phyloP scores from a whole-genome alignment of 2,797 vertebrate species.

The Trematomus bernacchii region DNA sequence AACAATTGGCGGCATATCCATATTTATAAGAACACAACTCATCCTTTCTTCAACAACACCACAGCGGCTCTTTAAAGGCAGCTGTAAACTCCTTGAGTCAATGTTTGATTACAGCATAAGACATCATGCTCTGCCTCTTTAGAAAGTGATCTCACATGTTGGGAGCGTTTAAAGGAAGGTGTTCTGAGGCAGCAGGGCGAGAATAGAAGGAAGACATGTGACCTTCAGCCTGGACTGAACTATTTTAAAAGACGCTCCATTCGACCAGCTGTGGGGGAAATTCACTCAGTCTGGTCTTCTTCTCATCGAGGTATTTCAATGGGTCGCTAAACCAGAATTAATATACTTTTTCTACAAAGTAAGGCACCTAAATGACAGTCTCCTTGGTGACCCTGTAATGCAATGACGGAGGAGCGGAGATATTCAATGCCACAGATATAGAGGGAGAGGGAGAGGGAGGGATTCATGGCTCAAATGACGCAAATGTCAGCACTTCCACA shows the following conservation, averaged over 20 bases:
- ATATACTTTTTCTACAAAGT: not conserved
- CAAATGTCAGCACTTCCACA: conserved; percentile 88
- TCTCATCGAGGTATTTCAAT: not conserved
- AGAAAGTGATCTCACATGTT: conserved; percentile 54
- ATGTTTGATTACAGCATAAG: conserved; percentile 10
- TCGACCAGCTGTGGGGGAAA: conserved; percentile 32
- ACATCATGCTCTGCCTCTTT: conserved; percentile 9
- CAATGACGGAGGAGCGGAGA: not conserved
- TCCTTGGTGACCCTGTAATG: conserved; percentile 26
- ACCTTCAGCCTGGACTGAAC: conserved; percentile 70
- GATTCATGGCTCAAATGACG: conserved; percentile 87
- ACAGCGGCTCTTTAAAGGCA: conserved; percentile 12
- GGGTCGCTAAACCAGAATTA: not conserved
- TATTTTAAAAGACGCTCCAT: conserved; percentile 78
- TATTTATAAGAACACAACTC: too few species aligned
- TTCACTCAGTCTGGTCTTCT: not conserved
- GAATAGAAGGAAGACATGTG: conserved; percentile 83
- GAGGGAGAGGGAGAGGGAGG: conserved; percentile 47
- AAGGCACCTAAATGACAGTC: not conserved
- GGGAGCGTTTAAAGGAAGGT: conserved; percentile 10
- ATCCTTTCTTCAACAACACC: conserved; percentile 17
- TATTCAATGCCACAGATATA: conserved; percentile 3
- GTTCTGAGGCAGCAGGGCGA: conserved; percentile 58
- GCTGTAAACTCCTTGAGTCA: conserved; percentile 20
- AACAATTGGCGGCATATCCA: not conserved